Conservation (phyloP, 1,140 invertebrate genomes). For the Cydia splendana region DNA sequence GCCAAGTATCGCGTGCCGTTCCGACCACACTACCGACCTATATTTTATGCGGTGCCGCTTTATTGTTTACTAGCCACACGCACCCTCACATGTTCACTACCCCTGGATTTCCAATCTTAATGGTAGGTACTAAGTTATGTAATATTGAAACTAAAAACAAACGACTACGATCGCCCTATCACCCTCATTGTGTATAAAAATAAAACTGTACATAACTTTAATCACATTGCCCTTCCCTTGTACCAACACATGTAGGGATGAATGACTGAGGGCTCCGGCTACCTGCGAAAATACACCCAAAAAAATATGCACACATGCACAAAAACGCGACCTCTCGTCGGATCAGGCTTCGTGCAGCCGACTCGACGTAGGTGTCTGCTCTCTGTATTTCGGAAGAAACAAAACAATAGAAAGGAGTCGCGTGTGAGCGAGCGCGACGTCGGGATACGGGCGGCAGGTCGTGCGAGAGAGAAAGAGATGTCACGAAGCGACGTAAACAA, state of each 20-base stretch:
- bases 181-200: slow-evolving; percentile 6
- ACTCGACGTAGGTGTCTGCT: slow-evolving; percentile 70
- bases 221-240: slow-evolving; percentile 3
- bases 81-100: slow-evolving; percentile 53
- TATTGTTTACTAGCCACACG: slow-evolving; percentile 72
- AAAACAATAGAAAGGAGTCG: slow-evolving; percentile 76
- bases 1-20: slow-evolving; percentile 62
- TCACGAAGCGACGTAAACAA: slow-evolving; percentile 77
- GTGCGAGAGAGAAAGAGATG: slow-evolving; percentile 63
- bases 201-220: background rate
- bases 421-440: slow-evolving; percentile 64
- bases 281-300: slow-evolving; percentile 75
- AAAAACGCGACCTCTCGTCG: slow-evolving; percentile 64
- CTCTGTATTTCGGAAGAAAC: slow-evolving; percentile 78
- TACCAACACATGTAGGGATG: slow-evolving; percentile 36
- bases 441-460: slow-evolving; percentile 74
- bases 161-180: background rate
- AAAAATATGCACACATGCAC: slow-evolving; percentile 72
- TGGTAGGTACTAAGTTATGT: slow-evolving; percentile 3
- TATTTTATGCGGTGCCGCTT: slow-evolving; percentile 73
- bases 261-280: slow-evolving; percentile 49
- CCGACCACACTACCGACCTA: slow-evolving; percentile 73
- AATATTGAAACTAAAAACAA: slow-evolving; percentile 2
- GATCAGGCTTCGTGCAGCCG: slow-evolving; percentile 66
- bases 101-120: slow-evolving; percentile 29